Evolutionary conservation across 2,113 vertebrate genomes (phyloP), one percentile per base, ranked within the genome.

Genomic region (Sylvietta virens): DNA sequence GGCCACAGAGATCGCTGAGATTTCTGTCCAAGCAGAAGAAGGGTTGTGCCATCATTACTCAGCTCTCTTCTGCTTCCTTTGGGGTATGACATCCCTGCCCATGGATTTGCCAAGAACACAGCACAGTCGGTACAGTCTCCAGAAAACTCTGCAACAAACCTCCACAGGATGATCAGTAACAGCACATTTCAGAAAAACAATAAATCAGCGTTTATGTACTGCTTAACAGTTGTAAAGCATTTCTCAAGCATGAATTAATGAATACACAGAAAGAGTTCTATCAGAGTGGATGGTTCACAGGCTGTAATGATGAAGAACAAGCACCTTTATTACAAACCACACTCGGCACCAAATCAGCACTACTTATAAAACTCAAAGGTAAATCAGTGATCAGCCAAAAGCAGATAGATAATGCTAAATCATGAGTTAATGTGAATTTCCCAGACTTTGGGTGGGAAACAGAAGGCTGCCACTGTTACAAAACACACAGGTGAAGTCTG

Each of bases 241-340:
- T 86, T 91, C 66, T 86, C 40, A 71, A 76, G 12, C 24, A 60
- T 35, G 31, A 56, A 74, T 73, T 93, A 83, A 77, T 56, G 51
- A 83, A 66, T 56, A 48, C n/a, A 65, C 13, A 37, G 47, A 69
- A 81, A 0, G 30, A 64, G 4, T 66, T 53, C 51, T 69, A 73
- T 82, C 54, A 44, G n/a, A 81, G 58, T 57, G 65, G 62, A 66
- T 73, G 71, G 40, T 54, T 95, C 87, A 80, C 42, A 86, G 62
- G 27, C 47, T 71, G 60, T 50, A 89, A 62, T 80, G 74, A 89
- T 85, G 78, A 89, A 82, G 73, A 91, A 87, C 78, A 92, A 66
- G 45, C 45, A 83, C 24, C 27, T 95, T 94, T 95, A 96, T 92
- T 93, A 51, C 40, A n/a, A 92, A 96, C 33, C 62, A 80, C 40